Evolutionary conservation across 2,888 invertebrate species (phyloP), one percentile per base, ranked within the genome.

Genomic region (Apodemia hepburni): DNA sequence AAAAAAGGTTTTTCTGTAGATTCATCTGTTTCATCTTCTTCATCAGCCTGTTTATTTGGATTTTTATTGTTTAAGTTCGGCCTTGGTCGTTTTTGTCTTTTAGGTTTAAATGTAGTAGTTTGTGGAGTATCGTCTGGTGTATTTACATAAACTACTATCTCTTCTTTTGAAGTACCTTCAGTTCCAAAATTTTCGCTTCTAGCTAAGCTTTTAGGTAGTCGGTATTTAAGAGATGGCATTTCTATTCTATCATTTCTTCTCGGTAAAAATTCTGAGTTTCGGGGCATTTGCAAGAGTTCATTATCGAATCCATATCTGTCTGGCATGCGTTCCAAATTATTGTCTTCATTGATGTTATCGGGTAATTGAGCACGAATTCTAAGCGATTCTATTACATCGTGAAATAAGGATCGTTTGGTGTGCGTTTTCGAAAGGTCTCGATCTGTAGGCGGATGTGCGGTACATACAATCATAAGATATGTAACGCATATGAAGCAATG

Each of bases 401-500:
- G 82, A 64, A 90, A 90, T 0, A 90, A 76, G 0, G 89, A 90
- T 22, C 86, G 78, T 64, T 82, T 77, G 61, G 80, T 81, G 22
- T 78, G 79, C n/a, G 73, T 74, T 9, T 73, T 70, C 4, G 75
- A 58, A 18, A 73, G 63, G 65, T 78, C 78, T 57, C 76, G 75
- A 60, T 77, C 74, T 64, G 71, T 77, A 3, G 78, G 73, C 49
- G 86, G 89, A 58, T 77, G 81, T 4, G 84, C 84, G 64, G 79
- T 79, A 68, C 82, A 83, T 18, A 86, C 68, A 65, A 89, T 82
- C 63, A 90, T 77, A 77, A 89, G 80, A 64, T 87, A 90, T 42
- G 83, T 84, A 60, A 90, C 81, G 69, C 90, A 90, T 65, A 88
- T 83, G 75, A 81, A 90, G 69, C 90, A 88, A 71, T 90, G 85